Conservation (phyloP, 1,140 invertebrate species). For the Nilaparvata lugens region DNA sequence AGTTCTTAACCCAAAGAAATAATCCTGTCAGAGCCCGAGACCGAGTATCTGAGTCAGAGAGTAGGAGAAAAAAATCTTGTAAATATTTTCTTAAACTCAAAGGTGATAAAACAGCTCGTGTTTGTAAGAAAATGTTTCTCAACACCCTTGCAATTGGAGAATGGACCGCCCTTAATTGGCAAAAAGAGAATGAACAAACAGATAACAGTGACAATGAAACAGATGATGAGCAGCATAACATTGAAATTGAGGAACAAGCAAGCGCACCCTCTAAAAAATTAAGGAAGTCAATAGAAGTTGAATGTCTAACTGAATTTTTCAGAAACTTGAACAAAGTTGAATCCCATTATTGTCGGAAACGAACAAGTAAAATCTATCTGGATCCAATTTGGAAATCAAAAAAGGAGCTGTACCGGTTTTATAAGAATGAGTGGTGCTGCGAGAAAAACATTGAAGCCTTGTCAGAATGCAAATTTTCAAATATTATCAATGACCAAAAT, state of each 20-base stretch:
- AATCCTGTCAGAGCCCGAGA: constrained; percentile 8
- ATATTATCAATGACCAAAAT: constrained; percentile 28
- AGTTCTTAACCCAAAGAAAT: constrained; percentile 10
- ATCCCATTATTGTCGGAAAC: constrained; percentile 11
- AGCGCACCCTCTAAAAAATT: constrained; percentile 1
- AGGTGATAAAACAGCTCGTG: background rate
- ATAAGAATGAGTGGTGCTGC: constrained; percentile 11
- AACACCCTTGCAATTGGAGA: constrained; percentile 8
- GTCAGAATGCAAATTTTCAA: constrained; percentile 2
- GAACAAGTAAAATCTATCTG: constrained; percentile 6
- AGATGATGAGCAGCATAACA: background rate
- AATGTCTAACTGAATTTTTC: constrained; percentile 8
- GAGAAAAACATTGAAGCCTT: constrained; percentile 9
- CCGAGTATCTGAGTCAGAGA: constrained; percentile 9
- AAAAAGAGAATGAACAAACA: background rate
- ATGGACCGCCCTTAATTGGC: constrained; percentile 12
- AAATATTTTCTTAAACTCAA: constrained; percentile 10
- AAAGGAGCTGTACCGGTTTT: constrained; percentile 10
- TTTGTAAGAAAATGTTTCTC: constrained; percentile 14
- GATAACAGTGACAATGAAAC: background rate
- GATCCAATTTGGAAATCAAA: constrained; percentile 11
- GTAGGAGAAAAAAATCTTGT: constrained; percentile 11
- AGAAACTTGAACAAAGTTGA: constrained; percentile 1
- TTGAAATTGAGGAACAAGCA: background rate
- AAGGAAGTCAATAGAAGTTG: constrained; percentile 9